Evolutionary conservation across 2,113 vertebrate species (phyloP).

Genomic region (Trogon surrucura): DNA sequence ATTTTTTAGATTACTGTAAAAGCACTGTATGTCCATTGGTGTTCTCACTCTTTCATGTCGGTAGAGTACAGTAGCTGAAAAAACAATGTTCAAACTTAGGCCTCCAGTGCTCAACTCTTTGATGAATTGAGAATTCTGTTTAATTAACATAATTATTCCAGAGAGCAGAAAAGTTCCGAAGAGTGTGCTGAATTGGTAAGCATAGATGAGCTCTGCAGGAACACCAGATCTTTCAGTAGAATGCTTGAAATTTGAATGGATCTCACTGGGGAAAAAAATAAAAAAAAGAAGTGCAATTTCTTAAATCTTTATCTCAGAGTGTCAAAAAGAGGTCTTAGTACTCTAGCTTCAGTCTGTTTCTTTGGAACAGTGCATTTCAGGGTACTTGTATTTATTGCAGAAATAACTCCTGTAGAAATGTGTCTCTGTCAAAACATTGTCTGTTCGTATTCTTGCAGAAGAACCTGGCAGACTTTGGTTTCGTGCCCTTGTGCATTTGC

Average conservation of each 20-base stretch:
- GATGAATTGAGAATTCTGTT: not conserved
- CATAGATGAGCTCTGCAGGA: not conserved
- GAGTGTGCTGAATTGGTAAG: not conserved
- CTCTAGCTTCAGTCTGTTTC: not conserved
- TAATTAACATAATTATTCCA: not conserved
- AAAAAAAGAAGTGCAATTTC: not conserved
- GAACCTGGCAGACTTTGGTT: not conserved
- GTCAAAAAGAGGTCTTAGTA: not conserved
- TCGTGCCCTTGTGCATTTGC: not conserved
- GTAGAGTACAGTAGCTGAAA: not conserved
- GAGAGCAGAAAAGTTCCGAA: not conserved
- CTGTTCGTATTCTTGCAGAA: not conserved
- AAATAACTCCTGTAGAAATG: not conserved
- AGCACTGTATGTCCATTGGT: accelerated
- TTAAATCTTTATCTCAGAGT: not conserved
- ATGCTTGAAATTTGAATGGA: not conserved
- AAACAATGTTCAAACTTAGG: not conserved
- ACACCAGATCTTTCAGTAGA: not conserved
- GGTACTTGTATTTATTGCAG: not conserved
- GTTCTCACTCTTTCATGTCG: not conserved
- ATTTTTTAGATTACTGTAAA: not conserved
- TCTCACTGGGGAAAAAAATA: not conserved
- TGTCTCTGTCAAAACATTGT: not conserved
- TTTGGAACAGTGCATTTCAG: not conserved
- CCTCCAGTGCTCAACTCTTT: not conserved